These are phyloP conservation scores for Reticulitermes lucifugus DNA, from an alignment of 2,888 invertebrate species.

Conservation along the genomic window DNA sequence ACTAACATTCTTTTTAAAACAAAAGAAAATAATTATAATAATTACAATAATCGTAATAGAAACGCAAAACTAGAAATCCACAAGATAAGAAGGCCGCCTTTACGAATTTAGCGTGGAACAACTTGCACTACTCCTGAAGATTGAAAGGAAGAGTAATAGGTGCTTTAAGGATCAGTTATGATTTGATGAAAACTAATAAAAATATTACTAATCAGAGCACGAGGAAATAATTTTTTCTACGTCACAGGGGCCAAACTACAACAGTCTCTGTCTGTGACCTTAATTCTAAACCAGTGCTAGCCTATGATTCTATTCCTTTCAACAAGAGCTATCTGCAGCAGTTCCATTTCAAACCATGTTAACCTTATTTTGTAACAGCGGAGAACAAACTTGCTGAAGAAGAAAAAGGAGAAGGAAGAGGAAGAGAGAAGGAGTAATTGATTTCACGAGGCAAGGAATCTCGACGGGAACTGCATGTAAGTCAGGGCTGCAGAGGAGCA, in stretches of 20 bases:
- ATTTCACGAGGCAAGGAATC: not conserved
- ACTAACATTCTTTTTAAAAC: too few species aligned
- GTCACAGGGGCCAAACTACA: not conserved
- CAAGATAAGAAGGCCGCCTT: too few species aligned
- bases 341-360: conserved; percentile 13
- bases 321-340: not conserved
- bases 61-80: too few species aligned
- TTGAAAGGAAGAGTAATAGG: too few species aligned
- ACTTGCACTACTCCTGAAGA: too few species aligned
- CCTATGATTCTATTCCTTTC: not conserved
- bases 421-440: not conserved
- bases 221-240: not conserved
- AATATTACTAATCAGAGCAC: not conserved
- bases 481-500: too few species aligned
- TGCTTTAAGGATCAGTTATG: too few species aligned
- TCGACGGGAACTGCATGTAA: not conserved
- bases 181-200: not conserved
- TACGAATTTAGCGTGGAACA: too few species aligned
- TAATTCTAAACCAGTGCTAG: not conserved
- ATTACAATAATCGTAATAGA: too few species aligned
- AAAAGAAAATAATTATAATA: too few species aligned
- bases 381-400: not conserved
- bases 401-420: not conserved
- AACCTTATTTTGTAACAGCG: not conserved
- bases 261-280: not conserved